Base-by-base conservation (phyloP, 2,888 invertebrate species). In the Allophyes oxyacanthae region DNA sequence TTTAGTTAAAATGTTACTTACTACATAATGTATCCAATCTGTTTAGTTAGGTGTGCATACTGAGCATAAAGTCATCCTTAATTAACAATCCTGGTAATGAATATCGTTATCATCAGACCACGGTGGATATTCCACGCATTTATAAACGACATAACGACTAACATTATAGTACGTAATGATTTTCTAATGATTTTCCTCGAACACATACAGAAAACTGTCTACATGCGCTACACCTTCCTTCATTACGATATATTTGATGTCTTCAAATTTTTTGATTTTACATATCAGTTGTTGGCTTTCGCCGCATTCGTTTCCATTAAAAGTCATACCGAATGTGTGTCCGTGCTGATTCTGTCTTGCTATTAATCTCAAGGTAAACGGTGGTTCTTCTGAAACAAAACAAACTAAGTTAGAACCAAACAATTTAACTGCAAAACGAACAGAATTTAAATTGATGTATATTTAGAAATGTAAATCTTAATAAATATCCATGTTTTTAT, bases 151-250 rank as follows among this genome's bases (percentile, higher is more conserved):
- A 30, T 51, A 36, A 40, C 49, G 41, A 64, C 6, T 6, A 1
- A 30, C 59, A 58, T 62, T 62, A 66, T 6, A 34, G n/a, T 36
- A 51, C 25, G 30, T 69, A 71, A 69, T 66, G 30, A 30, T 20
- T 38, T 63, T 46, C 46, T 65, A 59, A 59, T 33, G 53, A 44
- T 44, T 50, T 33, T 13, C 1, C 15, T 26, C 6, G 53, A 73
- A 78, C 6, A 66, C 44, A 38, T 81, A 79, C 4, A 45, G 6
- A 42, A 82, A 32, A 45, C 54, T 74, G 15, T 68, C 32, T 0
- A 80, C 44, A 2, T 9, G 49, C 11, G 57, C 28, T n/a, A 78
- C 66, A 5, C 81, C 80, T 43, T 72, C 52, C 48, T 62, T 67
- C 7, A 82, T 66, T 2, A 69, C 49, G 7, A 82, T 74, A 6